phyloP scores from a whole-genome alignment of 2,113 vertebrate species.

The Marmota flaviventris region DNA sequence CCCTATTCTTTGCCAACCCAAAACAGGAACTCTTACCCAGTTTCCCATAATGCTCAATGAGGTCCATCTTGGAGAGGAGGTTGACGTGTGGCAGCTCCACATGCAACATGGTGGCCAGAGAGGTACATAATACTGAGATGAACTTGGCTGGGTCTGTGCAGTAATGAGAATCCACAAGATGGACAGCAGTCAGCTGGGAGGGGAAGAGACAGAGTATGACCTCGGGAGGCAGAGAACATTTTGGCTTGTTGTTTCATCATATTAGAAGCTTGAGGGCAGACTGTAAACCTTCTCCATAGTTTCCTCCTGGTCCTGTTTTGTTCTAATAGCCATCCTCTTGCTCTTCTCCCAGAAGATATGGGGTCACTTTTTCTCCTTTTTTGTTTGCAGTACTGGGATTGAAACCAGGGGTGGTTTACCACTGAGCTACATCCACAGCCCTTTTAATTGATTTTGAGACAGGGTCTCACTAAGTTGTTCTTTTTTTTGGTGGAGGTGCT shows the following conservation, averaged over 20 bases:
- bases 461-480: background rate
- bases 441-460: background rate
- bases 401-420: background rate
- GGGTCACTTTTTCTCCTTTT: background rate
- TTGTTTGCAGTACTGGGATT: background rate
- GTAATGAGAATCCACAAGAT: slow-evolving; percentile 99
- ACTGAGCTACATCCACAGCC: background rate
- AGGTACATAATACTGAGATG: slow-evolving; percentile 98
- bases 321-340: background rate
- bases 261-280: background rate
- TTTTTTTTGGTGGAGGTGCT: no score
- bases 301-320: background rate
- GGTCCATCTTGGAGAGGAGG: slow-evolving; percentile 98
- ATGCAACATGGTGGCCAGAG: slow-evolving; percentile 97
- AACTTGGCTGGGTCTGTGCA: slow-evolving; percentile 98
- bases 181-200: slow-evolving; percentile 94
- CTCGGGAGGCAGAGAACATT: background rate
- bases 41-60: slow-evolving; percentile 97
- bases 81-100: slow-evolving; percentile 98
- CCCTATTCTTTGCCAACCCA: background rate
- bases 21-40: slow-evolving; percentile 89
- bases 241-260: background rate
- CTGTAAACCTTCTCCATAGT: background rate
- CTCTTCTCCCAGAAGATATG: background rate
- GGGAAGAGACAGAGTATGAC: background rate